Conservation (phyloP, 2,797 vertebrate species). For the Onychomys arenicola region DNA sequence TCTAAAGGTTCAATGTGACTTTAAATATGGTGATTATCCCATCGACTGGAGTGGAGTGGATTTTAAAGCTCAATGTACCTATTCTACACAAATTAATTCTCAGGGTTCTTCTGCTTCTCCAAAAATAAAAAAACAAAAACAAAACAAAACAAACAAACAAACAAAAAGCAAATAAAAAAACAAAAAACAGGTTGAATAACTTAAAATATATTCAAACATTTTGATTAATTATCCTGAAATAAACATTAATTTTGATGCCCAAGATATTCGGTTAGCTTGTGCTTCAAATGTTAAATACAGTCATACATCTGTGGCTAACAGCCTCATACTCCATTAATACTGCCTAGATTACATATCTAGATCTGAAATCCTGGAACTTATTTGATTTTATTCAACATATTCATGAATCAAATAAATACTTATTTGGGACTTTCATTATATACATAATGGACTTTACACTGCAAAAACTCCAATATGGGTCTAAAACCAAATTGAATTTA, state of each 20-base stretch:
- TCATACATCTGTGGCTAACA: neutral
- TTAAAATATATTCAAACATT: constrained; percentile 50
- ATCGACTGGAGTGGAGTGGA: neutral
- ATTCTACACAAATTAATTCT: constrained; percentile 21
- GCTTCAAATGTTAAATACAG: neutral
- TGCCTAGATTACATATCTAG: neutral
- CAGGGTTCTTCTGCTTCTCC: neutral
- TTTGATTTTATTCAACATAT: constrained; percentile 6
- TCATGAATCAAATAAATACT: neutral
- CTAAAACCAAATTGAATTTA: constrained; percentile 25
- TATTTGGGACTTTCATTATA: neutral
- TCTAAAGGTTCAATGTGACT: constrained; percentile 8
- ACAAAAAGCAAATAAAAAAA: too few relatives aligned
- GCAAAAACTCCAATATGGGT: neutral
- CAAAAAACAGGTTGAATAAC: neutral
- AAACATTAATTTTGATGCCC: constrained; percentile 17
- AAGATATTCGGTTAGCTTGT: neutral
- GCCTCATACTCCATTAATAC: neutral
- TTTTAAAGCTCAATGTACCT: constrained; percentile 8
- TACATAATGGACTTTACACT: neutral
- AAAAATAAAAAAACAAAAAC: neutral
- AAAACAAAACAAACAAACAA: neutral
- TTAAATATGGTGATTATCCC: neutral
- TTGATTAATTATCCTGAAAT: constrained; percentile 50
- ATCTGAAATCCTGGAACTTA: constrained; percentile 30